Evolutionary conservation across 1,140 invertebrate genomes (phyloP), one percentile per base, ranked within the genome.

Genomic region (Drosophila navojoa): DNA sequence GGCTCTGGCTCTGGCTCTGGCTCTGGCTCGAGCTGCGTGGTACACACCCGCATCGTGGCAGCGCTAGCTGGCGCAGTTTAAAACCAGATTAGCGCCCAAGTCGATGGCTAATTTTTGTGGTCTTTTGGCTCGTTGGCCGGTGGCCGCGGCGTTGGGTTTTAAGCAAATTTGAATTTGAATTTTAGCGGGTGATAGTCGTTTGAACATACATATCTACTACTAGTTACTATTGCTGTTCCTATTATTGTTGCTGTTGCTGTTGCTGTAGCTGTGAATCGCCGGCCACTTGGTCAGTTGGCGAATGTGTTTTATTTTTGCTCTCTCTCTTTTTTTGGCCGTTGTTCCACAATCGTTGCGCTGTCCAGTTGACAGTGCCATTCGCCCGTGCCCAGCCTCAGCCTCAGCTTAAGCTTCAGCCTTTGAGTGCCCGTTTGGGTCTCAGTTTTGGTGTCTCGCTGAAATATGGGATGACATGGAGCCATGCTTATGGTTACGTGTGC

Each of bases 131-230:
- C 53, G 16, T 54, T 19, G 11, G 64, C 40, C 42, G 60, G 6
- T 47, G 50, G 38, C 50, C 52, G 35, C 44, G 45, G 53, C 29
- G 49, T 66, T 85, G 71, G 29, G 67, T 69, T 67, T 81, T 80
- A 45, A 90, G 85, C 84, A 89, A 89, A 89, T 89, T 89, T 89
- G 84, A 89, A 89, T 89, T 89, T 89, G 80, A 89, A 89, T 89
- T 87, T 89, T 89, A 80, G 82, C 82, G 82, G 82, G 79, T 89
- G 82, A 87, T 87, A 87, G 82, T 87, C 72, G 79, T 81, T 74
- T 71, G 53, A 71, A 71, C 61, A 75, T 60, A 70, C 59, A 74
- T 61, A 69, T 66, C 57, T 45, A 70, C 44, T 50, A 55, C 68
- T 15, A 32, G 42, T 29, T 29, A 47, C 42, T 63, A 60, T 69